Evolutionary conservation across 2,888 invertebrate genomes (phyloP), one percentile per base, ranked within the genome.

Genomic region (Drosophila paranaensis): DNA sequence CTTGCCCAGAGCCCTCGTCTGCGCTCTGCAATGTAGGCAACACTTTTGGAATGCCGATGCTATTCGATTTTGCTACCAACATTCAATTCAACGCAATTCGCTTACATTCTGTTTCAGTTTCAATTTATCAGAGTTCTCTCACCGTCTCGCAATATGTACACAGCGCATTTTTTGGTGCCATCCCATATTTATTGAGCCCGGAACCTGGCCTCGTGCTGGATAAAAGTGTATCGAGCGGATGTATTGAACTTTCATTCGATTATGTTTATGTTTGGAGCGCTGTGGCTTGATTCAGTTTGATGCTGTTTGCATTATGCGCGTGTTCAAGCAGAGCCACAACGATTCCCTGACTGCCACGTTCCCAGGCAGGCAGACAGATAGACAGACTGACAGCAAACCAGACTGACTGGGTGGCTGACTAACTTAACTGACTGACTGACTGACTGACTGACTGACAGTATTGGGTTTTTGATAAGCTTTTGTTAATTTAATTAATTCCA

Each of bases 21-120:
- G 27, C 20, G 51, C 51, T 40, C 54, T 60, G 43, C 65, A 77
- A 67, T 80, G 75, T 76, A 69, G 78, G 71, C 84, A 78, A 68
- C 71, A 76, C 70, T 72, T 71, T 68, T 56, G 53, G 51, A 37
- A 39, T 51, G 48, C 27, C 16, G 27, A 35, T 54, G 39, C 51
- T 55, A 40, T 42, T 69, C 60, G 69, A 60, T 39, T 68, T 42
- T 42, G 66, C 51, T 40, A 46, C 61, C 27, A 58, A 65, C 71
- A 67, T 66, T 65, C 55, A 60, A 60, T 68, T 64, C 58, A 61
- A 67, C 54, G 46, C 78, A 58, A 39, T 71, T 74, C 75, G 73
- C 56, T 83, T 74, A 76, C 76, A 84, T 84, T 84, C 76, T 78
- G 88, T 78, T 84, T 87, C 83, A 82, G 79, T 83, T 83, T 81